Percentiles rank a stretch among this genome's conserved stretches.
Conservation (phyloP, 2,888 invertebrate genomes). For the Drosophila niveifrons region DNA sequence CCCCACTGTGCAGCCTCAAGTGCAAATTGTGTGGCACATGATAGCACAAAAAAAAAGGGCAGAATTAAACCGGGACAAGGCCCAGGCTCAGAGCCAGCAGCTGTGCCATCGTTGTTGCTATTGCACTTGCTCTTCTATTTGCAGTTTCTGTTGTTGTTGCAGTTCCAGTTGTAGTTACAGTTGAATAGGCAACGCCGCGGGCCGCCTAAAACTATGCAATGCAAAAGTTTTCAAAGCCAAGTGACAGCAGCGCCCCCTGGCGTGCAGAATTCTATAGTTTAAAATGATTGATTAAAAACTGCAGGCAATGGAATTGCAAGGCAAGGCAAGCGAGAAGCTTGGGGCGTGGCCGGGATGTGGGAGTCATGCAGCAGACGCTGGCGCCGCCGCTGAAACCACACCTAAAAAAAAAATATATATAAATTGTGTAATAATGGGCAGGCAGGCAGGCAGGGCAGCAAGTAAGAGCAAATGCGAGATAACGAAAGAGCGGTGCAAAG, state of each 20-base stretch:
- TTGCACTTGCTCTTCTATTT: slow-evolving; percentile 3
- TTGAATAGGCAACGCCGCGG: slow-evolving; percentile 44
- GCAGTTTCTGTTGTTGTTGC: slow-evolving; percentile 3
- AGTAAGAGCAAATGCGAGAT: slow-evolving; percentile 27
- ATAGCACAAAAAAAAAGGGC: slow-evolving; percentile 46
- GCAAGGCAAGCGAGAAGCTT: neutral
- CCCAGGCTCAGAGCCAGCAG: slow-evolving; percentile 32
- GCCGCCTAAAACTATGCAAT: slow-evolving; percentile 67
- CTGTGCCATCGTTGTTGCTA: slow-evolving; percentile 17
- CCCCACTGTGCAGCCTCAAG: slow-evolving; percentile 52
- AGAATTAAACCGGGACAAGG: slow-evolving; percentile 56
- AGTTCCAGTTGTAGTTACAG: slow-evolving; percentile 31
- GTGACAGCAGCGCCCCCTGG: slow-evolving; percentile 63
- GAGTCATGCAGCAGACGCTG: slow-evolving; percentile 59
- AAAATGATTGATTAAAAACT: slow-evolving; percentile 75
- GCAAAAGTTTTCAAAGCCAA: slow-evolving; percentile 73
- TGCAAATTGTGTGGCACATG: slow-evolving; percentile 58
- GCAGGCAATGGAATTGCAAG: slow-evolving; percentile 36
- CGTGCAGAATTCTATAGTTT: slow-evolving; percentile 59
- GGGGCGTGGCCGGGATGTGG: slow-evolving; percentile 54
- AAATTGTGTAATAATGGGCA: slow-evolving; percentile 77
- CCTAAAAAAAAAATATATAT: slow-evolving; percentile 72
- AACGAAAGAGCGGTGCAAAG: slow-evolving; percentile 5
- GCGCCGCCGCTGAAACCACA: slow-evolving; percentile 69
- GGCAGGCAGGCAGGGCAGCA: slow-evolving; percentile 20